Evolutionary conservation across 2,888 invertebrate genomes (phyloP).

Genomic region (Calliphora vomitoria): DNA sequence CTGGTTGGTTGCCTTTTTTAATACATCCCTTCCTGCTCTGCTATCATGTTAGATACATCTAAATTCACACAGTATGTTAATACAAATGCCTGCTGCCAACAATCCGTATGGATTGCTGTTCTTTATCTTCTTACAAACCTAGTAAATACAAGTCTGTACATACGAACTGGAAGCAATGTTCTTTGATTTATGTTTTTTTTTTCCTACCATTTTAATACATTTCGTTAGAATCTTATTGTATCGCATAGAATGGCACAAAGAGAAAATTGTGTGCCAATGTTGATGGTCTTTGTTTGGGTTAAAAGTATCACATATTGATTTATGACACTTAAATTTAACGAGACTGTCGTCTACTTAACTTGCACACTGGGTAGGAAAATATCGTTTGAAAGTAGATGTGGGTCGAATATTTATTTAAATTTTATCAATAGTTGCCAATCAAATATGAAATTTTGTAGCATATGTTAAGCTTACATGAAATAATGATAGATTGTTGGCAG

Average conservation of each 20-base stretch:
- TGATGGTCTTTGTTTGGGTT: not conserved
- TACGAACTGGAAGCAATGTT: not conserved
- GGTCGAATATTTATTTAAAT: not conserved
- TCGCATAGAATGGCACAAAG: not conserved
- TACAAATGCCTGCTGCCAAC: too few species aligned
- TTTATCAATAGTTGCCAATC: not conserved
- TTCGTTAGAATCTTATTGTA: conserved; percentile 2
- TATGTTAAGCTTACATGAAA: too few species aligned
- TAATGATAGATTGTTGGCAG: not conserved
- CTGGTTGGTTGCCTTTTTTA: not conserved
- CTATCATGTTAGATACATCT: conserved; percentile 13
- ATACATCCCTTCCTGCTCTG: not conserved
- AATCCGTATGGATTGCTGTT: not conserved
- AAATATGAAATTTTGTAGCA: too few species aligned
- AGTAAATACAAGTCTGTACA: not conserved
- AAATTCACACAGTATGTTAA: not conserved
- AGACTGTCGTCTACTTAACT: not conserved
- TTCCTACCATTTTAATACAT: not conserved
- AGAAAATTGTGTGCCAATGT: not conserved
- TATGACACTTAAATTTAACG: conserved; percentile 34
- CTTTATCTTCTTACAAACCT: not conserved
- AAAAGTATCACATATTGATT: conserved; percentile 44
- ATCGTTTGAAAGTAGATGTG: not conserved
- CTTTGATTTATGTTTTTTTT: conserved; percentile 42
- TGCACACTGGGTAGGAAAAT: conserved; percentile 5